These are phyloP conservation scores for Ceratothoa steindachneri DNA, from an alignment of 2,888 invertebrate genomes.

Conservation along the genomic window DNA sequence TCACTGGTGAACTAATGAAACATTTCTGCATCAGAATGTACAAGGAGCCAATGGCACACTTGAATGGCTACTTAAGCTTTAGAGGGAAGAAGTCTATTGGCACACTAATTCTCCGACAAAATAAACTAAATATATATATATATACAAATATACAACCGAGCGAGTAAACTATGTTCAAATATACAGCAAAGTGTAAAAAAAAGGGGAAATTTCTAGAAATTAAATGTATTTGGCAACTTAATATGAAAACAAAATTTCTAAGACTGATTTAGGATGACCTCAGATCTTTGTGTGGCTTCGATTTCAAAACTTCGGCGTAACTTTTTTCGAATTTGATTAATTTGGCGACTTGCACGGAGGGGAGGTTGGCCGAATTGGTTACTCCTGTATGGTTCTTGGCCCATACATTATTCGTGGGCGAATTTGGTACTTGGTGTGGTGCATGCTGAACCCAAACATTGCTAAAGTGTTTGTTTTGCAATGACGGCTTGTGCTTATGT, in stretches of 20 bases:
- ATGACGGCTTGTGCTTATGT: background rate
- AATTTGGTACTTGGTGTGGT: background rate
- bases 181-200: background rate
- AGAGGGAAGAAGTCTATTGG: background rate
- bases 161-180: background rate
- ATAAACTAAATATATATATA: background rate
- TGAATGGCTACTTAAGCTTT: background rate
- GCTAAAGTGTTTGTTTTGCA: background rate
- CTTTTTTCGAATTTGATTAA: constrained; percentile 74
- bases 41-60: too few relatives aligned
- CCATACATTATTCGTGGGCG: background rate
- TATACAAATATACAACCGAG: background rate
- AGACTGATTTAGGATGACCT: background rate
- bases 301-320: constrained; percentile 71
- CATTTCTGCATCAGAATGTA: too few relatives aligned
- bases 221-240: background rate
- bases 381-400: background rate
- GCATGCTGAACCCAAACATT: background rate
- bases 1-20: too few relatives aligned
- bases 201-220: too few relatives aligned
- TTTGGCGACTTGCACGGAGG: constrained; percentile 74
- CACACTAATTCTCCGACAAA: background rate
- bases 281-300: background rate
- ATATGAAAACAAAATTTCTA: too few relatives aligned
- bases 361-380: constrained; percentile 19